phyloP scores from a whole-genome alignment of 2,888 invertebrate species.

The Pseudanteris insignis region DNA sequence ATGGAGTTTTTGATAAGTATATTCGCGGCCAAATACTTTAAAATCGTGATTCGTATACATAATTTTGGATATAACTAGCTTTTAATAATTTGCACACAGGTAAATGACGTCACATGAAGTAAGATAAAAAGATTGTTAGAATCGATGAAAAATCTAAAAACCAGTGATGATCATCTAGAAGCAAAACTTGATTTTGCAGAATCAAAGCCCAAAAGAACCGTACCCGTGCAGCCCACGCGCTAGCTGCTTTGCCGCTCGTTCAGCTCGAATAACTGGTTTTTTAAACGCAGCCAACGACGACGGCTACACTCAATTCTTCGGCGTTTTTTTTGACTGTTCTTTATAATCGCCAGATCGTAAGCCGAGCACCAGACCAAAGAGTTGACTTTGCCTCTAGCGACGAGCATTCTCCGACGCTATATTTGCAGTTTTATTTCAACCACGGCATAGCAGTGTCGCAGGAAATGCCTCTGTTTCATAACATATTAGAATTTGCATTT shows the following conservation, averaged over 20 bases:
- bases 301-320: constrained; percentile 56
- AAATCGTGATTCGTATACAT: too few relatives aligned
- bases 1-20: too few relatives aligned
- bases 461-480: constrained; percentile 40
- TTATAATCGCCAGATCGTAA: constrained; percentile 65
- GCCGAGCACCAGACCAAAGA: constrained; percentile 54
- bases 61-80: constrained; percentile 62
- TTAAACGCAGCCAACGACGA: constrained; percentile 63
- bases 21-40: too few relatives aligned
- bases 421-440: constrained; percentile 40
- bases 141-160: constrained; percentile 20
- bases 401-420: constrained; percentile 51
- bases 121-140: constrained; percentile 14
- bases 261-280: constrained; percentile 62
- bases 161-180: constrained; percentile 21
- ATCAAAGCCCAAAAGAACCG: constrained; percentile 36
- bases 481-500: constrained; percentile 8
- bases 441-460: constrained; percentile 29
- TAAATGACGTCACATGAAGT: constrained; percentile 49
- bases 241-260: constrained; percentile 47
- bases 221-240: constrained; percentile 65
- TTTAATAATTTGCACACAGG: constrained; percentile 50
- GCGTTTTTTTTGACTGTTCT: constrained; percentile 62
- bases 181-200: constrained; percentile 13
- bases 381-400: constrained; percentile 49